Evolutionary conservation across 2,797 vertebrate species (phyloP).

Genomic region (Dicrostonyx torquatus): DNA sequence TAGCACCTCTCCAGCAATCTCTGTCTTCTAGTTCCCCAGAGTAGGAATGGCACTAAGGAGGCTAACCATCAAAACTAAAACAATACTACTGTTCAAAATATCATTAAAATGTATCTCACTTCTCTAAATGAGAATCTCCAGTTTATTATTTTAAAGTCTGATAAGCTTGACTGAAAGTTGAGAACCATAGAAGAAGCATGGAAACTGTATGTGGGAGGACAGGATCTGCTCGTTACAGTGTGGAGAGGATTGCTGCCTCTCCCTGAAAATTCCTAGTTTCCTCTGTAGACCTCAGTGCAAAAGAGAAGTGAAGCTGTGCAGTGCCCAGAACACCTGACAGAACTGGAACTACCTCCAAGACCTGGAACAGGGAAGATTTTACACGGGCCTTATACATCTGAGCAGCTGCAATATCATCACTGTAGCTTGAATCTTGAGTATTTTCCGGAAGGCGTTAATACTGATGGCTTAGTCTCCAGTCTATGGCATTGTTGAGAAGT

Average conservation of each 20-base stretch:
- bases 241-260: background rate
- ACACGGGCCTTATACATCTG: background rate
- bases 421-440: background rate
- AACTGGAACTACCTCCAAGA: background rate
- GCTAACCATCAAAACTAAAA: background rate
- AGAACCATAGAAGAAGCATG: background rate
- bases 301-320: background rate
- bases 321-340: background rate
- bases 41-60: background rate
- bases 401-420: background rate
- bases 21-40: background rate
- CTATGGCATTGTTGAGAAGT: background rate
- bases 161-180: background rate
- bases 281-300: background rate
- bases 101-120: background rate
- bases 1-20: background rate
- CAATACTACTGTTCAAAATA: background rate
- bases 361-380: background rate
- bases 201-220: background rate
- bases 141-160: background rate
- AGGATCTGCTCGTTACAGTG: background rate
- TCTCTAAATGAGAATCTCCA: background rate
- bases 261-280: background rate
- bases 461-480: background rate
- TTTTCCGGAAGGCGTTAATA: rapidly evolving